Conservation (phyloP, 2,888 invertebrate species). For the Oscheius sp. region DNA sequence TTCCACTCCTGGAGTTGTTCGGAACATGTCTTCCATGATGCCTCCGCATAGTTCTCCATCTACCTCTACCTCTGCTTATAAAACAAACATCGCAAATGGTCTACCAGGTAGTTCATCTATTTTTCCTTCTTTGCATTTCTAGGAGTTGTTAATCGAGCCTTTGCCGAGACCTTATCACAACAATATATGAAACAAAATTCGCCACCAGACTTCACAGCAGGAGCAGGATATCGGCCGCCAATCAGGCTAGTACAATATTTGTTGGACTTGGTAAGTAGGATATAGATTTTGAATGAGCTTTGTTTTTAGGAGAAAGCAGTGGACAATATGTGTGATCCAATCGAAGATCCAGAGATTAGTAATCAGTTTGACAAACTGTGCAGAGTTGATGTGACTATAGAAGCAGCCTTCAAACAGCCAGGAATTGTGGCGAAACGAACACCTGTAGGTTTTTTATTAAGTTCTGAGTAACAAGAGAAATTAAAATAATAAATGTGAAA, state of each 20-base stretch:
- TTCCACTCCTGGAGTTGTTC: constrained; percentile 25
- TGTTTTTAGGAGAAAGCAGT: constrained; percentile 43
- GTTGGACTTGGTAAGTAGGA: constrained; percentile 34
- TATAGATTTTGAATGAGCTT: background rate
- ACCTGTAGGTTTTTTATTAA: constrained; percentile 47
- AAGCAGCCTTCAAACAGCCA: constrained; percentile 55
- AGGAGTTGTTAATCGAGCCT: constrained; percentile 48
- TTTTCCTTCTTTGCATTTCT: too few relatives aligned
- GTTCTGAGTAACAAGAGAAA: too few relatives aligned
- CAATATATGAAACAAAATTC: constrained; percentile 24
- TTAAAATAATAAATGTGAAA: background rate
- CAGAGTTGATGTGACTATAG: constrained; percentile 61
- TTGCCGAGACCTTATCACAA: constrained; percentile 43
- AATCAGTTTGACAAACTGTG: constrained; percentile 56
- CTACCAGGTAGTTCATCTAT: constrained; percentile 24
- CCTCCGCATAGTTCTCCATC: constrained; percentile 1
- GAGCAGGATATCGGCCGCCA: background rate
- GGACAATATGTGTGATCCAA: constrained; percentile 52
- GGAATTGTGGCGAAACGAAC: constrained; percentile 60
- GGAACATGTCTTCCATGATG: background rate
- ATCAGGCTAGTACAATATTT: constrained; percentile 39
- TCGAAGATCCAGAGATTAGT: constrained; percentile 38
- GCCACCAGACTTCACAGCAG: constrained; percentile 5
- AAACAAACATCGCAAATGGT: background rate
- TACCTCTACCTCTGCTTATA: background rate